Evolutionary conservation across 2,888 invertebrate species (phyloP), one percentile per base, ranked within the genome.

Genomic region (Catocala sponsa): DNA sequence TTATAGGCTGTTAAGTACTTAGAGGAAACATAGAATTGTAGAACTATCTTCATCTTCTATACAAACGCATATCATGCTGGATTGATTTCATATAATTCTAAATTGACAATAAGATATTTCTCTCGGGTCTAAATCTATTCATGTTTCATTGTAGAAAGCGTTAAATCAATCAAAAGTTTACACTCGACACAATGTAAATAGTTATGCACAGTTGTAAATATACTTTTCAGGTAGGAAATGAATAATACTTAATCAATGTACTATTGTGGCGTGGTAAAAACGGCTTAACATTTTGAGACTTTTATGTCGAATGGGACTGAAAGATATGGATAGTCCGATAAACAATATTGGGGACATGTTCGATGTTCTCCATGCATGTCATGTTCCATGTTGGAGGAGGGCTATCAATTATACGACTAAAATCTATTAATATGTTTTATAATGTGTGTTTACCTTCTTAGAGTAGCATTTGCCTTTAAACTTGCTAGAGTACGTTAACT

Each of bases 1-100:
- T 85, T 86, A 86, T 82, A 81, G 71, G 76, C 74, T 79, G 38
- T 65, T 55, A 70, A 76, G 83, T 89, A 88, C 87, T 88, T 88
- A 87, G 79, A 74, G 54, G 32, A 65, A 47, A 55, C 51, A 55
- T 70, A 72, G 57, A 55, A 48, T 61, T 44, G 43, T 70, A 70
- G 65, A 55, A 55, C 46, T 58, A 42, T 60, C 64, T 53, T 68
- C 65, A 63, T 35, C 72, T 75, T 77, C 78, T 70, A 54, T 72
- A 69, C 63, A 68, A 65, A 50, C 49, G 52, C 55, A 65, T 62
- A 52, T 38, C 62, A 33, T 48, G 12, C 50, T 59, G 59, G 64
- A 61, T 68, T 69, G 0, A 64, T 63, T 72, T 64, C 33, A 64
- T 63, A 25, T 25, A 25, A 70, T 67, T 61, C 15, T 46, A 54